These are phyloP conservation scores for Batillaria attramentaria DNA, from an alignment of 1,140 invertebrate genomes.

Conservation along the genomic window DNA sequence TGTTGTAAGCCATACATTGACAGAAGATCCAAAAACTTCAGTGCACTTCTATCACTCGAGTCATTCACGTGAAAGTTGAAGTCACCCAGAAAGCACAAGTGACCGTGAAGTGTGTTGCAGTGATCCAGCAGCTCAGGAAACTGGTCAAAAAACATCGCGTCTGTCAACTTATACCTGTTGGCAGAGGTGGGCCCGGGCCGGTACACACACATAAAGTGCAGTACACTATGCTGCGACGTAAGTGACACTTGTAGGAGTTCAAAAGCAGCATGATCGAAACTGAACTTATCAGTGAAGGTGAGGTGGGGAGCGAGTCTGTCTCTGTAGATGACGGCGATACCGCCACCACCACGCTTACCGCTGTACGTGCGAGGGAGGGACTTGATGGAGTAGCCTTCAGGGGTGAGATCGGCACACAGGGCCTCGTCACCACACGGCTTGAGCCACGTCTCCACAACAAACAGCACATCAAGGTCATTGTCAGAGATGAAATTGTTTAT, in stretches of 20 bases:
- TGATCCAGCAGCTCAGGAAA: constrained; percentile 1
- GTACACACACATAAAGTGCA: constrained; percentile 6
- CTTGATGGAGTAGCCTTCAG: neutral
- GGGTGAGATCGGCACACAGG: neutral
- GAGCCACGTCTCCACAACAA: constrained; percentile 4
- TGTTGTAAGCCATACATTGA: neutral
- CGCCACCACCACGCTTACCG: neutral
- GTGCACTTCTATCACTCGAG: neutral
- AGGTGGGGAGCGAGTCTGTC: neutral
- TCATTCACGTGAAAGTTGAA: constrained; percentile 18
- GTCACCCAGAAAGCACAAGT: constrained; percentile 9
- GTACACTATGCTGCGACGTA: neutral
- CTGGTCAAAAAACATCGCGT: neutral
- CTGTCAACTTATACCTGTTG: constrained; percentile 1
- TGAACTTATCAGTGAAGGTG: neutral
- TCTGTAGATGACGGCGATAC: constrained; percentile 4
- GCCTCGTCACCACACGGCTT: neutral
- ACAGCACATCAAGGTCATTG: neutral
- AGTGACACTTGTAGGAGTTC: constrained; percentile 8
- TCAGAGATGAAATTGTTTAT: neutral
- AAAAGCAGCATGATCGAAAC: constrained; percentile 3
- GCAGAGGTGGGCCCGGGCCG: neutral
- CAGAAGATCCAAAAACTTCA: neutral
- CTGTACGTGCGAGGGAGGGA: neutral
- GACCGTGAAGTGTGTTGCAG: neutral